Evolutionary conservation across 2,888 invertebrate species (phyloP).

Genomic region (Callyntrura sp.): DNA sequence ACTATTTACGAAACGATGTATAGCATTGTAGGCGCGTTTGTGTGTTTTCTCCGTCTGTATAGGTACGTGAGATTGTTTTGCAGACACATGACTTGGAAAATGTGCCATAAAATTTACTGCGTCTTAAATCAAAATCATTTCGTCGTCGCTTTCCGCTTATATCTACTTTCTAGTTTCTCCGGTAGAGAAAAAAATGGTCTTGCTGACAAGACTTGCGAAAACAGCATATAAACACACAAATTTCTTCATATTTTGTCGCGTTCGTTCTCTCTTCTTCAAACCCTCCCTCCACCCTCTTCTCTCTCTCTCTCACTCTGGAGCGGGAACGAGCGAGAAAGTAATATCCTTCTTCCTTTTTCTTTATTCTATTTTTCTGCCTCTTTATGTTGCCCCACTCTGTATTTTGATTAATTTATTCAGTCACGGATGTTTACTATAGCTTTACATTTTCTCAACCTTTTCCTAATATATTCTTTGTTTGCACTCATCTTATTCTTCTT

Average conservation of each 20-base stretch:
- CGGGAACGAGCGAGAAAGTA: no score
- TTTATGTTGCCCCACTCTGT: not conserved
- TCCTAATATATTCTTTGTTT: conserved; percentile 28
- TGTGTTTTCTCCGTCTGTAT: not conserved
- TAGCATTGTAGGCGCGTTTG: not conserved
- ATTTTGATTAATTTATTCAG: conserved; percentile 76
- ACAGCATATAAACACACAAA: not conserved
- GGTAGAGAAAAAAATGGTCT: not conserved
- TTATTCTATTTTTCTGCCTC: no score
- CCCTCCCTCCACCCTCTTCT: conserved; percentile 21
- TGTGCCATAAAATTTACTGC: conserved; percentile 67
- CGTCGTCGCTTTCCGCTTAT: conserved; percentile 27
- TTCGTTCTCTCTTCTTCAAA: conserved; percentile 49
- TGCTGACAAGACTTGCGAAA: not conserved
- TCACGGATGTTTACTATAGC: conserved; percentile 75
- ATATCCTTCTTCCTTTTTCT: no score
- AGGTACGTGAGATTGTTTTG: conserved; percentile 10
- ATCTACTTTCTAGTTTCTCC: not conserved
- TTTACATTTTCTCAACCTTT: conserved; percentile 36
- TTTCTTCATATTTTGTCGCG: conserved; percentile 10
- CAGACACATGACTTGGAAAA: conserved; percentile 41
- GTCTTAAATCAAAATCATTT: conserved; percentile 68
- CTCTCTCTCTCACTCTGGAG: conserved; percentile 47
- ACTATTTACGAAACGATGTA: no score
- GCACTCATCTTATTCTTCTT: not conserved